Conservation (phyloP, 2,113 vertebrate species). For the Burhinus bistriatus region DNA sequence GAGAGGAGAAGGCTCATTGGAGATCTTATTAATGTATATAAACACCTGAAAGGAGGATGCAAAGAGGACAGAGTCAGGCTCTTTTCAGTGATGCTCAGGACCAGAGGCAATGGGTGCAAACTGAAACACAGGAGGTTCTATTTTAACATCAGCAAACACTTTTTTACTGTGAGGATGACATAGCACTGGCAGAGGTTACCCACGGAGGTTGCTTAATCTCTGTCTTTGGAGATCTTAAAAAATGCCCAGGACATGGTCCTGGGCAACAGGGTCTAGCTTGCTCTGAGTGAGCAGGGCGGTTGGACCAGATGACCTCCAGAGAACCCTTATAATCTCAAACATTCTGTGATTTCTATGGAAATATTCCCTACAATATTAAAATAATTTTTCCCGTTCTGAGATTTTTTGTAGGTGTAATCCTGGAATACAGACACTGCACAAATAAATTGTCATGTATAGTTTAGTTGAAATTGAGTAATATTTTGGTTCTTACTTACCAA, state of each 20-base stretch:
- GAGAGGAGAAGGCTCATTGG: too few relatives aligned
- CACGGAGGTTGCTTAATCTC: background rate
- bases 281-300: background rate
- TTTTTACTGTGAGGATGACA: background rate
- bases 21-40: too few relatives aligned
- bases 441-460: background rate
- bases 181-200: background rate
- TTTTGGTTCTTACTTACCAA: background rate
- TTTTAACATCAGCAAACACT: too few relatives aligned
- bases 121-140: too few relatives aligned
- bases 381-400: background rate
- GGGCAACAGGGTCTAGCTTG: background rate
- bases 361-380: background rate
- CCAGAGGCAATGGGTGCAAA: too few relatives aligned
- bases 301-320: background rate
- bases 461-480: background rate
- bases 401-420: background rate
- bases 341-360: background rate
- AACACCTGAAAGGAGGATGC: too few relatives aligned
- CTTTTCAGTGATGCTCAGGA: too few relatives aligned
- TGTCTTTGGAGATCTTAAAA: background rate
- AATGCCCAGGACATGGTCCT: background rate
- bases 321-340: background rate
- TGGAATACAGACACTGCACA: background rate
- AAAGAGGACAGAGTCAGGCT: too few relatives aligned